Evolutionary conservation across 1,140 invertebrate genomes (phyloP).

Genomic region (Drosophila watanabei): DNA sequence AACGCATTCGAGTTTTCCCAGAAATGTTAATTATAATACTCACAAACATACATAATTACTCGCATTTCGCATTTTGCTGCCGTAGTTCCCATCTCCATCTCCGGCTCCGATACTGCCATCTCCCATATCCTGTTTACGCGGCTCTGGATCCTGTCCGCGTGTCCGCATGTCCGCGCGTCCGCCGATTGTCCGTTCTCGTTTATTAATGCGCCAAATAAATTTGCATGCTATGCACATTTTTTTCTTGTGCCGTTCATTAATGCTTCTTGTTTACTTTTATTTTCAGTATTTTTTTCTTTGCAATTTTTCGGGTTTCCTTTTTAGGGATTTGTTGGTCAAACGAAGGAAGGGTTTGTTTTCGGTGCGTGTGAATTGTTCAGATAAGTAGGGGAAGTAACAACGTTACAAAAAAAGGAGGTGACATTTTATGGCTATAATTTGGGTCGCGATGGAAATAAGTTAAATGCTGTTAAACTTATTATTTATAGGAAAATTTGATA

Average conservation of each 20-base stretch:
- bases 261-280: slow-evolving; percentile 65
- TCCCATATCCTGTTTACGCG: slow-evolving; percentile 78
- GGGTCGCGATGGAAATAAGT: too few species aligned
- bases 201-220: slow-evolving; percentile 79
- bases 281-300: slow-evolving; percentile 27
- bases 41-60: slow-evolving; percentile 80
- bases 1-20: slow-evolving; percentile 82
- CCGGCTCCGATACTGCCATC: slow-evolving; percentile 26
- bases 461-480: too few species aligned
- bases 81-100: slow-evolving; percentile 52
- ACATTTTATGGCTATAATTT: slow-evolving; percentile 17
- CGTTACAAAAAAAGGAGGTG: background rate
- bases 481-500: background rate
- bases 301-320: slow-evolving; percentile 20
- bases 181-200: slow-evolving; percentile 43
- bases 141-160: slow-evolving; percentile 36
- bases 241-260: slow-evolving; percentile 32
- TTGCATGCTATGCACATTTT: slow-evolving; percentile 75
- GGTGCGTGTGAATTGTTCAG: slow-evolving; percentile 30
- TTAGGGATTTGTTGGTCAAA: slow-evolving; percentile 6
- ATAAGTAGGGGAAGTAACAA: slow-evolving; percentile 12
- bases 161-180: slow-evolving; percentile 13
- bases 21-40: slow-evolving; percentile 84
- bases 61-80: slow-evolving; percentile 59
- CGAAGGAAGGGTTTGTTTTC: slow-evolving; percentile 8